Conservation (phyloP, 1,140 invertebrate species). For the Saccostrea echinata region DNA sequence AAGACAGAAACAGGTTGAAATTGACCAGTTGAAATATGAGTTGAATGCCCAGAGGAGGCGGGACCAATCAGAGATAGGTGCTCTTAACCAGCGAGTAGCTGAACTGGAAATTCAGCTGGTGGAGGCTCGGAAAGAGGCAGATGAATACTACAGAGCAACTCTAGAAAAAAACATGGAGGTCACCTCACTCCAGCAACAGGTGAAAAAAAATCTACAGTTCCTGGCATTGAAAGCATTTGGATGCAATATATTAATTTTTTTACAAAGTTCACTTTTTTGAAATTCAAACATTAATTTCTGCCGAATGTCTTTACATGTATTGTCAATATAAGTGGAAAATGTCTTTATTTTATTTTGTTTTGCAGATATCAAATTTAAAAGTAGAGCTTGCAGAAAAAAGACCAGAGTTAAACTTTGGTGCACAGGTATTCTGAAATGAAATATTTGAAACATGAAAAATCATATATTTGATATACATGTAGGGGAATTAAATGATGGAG, state of each 20-base stretch:
- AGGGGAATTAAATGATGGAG: not conserved
- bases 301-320: not conserved
- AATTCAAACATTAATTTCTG: not conserved
- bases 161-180: slow-evolving; percentile 77
- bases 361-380: slow-evolving; percentile 74
- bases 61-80: slow-evolving; percentile 70
- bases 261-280: not conserved
- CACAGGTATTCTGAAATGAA: slow-evolving; percentile 70
- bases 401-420: slow-evolving; percentile 76
- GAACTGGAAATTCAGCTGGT: slow-evolving; percentile 76
- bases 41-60: slow-evolving; percentile 68
- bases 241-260: not conserved
- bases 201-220: slow-evolving; percentile 41
- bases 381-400: slow-evolving; percentile 73
- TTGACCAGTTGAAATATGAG: slow-evolving; percentile 78
- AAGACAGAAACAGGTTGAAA: slow-evolving; percentile 74
- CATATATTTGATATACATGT: not conserved
- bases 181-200: slow-evolving; percentile 75
- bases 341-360: not conserved
- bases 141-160: slow-evolving; percentile 78
- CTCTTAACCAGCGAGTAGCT: slow-evolving; percentile 69
- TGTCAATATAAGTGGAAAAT: not conserved
- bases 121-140: slow-evolving; percentile 77
- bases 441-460: not conserved
- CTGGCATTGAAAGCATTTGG: not conserved